Conservation (phyloP, 1,140 invertebrate species). For the Caenorhabditis briggsae region DNA sequence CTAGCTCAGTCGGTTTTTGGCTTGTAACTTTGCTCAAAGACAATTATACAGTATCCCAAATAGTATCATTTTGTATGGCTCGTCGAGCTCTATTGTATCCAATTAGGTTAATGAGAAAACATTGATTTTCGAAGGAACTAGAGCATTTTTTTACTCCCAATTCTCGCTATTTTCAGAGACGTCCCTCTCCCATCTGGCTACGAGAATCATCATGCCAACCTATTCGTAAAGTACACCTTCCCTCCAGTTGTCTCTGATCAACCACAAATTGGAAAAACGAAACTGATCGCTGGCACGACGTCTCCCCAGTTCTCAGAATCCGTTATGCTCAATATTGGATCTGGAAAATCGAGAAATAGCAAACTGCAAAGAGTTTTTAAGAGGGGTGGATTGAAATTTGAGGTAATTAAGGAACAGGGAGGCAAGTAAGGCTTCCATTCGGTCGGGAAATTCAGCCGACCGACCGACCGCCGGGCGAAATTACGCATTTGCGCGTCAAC, state of each 20-base stretch:
- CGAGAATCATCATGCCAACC: conserved; percentile 90
- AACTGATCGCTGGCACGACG: conserved; percentile 86
- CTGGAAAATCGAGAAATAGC: conserved; percentile 22
- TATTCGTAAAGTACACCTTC: conserved; percentile 90
- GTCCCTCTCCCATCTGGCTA: conserved; percentile 80
- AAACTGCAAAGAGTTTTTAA: conserved; percentile 51
- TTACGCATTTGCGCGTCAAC: too few relatives aligned
- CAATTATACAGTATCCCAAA: too few relatives aligned
- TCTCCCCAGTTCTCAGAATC: conserved; percentile 82
- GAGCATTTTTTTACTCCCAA: too few relatives aligned
- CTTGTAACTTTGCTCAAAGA: too few relatives aligned
- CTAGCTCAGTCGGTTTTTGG: too few relatives aligned
- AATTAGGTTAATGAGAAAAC: too few relatives aligned
- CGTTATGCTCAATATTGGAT: conserved; percentile 60
- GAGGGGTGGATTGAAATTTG: conserved; percentile 59
- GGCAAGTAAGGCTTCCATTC: background rate
- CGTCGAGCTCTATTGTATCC: too few relatives aligned
- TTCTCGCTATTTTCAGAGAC: conserved; percentile 4
- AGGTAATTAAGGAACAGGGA: conserved; percentile 55
- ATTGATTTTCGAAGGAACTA: too few relatives aligned
- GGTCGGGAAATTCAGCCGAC: conserved; percentile 56
- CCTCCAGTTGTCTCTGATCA: conserved; percentile 88
- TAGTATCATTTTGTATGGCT: too few relatives aligned
- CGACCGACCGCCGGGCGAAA: too few relatives aligned
- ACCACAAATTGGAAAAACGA: conserved; percentile 85